These are phyloP conservation scores for Melolontha melolontha DNA, from an alignment of 2,888 invertebrate genomes.

Conservation along the genomic window DNA sequence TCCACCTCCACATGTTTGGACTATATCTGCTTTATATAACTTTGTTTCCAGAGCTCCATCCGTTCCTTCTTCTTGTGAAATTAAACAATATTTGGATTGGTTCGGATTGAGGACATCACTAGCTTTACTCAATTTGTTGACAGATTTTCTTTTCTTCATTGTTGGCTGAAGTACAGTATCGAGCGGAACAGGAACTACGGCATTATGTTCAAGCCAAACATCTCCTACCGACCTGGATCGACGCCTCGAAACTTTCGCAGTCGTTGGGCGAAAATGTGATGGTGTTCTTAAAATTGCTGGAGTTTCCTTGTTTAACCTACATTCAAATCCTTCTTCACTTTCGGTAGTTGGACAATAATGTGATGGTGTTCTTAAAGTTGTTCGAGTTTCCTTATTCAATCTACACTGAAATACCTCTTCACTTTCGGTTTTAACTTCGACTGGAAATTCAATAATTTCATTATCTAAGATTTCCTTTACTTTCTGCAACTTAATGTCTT, in stretches of 20 bases:
- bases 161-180: conserved; percentile 92
- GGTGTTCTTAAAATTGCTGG: too few species aligned
- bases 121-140: conserved; percentile 83
- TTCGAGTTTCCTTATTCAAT: background rate
- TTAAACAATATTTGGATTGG: conserved; percentile 87
- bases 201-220: conserved; percentile 90
- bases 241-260: conserved; percentile 70
- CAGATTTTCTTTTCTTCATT: conserved; percentile 84
- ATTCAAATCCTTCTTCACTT: too few species aligned
- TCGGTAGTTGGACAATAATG: too few species aligned
- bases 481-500: conserved; percentile 72
- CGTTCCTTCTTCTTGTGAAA: conserved; percentile 91
- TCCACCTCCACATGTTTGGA: conserved; percentile 94
- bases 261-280: conserved; percentile 26
- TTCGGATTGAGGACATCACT: conserved; percentile 79
- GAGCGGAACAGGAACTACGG: conserved; percentile 81
- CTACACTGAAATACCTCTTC: conserved; percentile 19
- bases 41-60: conserved; percentile 95
- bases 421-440: conserved; percentile 50
- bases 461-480: conserved; percentile 72
- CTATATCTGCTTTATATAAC: conserved; percentile 92
- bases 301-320: too few species aligned
- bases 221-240: conserved; percentile 85
- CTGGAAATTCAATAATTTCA: conserved; percentile 48
- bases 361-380: too few species aligned